A percentile compares a stretch with the other conserved stretches of the same genome.
Conservation (phyloP, 2,113 vertebrate species). For the Bufo gargarizans region DNA sequence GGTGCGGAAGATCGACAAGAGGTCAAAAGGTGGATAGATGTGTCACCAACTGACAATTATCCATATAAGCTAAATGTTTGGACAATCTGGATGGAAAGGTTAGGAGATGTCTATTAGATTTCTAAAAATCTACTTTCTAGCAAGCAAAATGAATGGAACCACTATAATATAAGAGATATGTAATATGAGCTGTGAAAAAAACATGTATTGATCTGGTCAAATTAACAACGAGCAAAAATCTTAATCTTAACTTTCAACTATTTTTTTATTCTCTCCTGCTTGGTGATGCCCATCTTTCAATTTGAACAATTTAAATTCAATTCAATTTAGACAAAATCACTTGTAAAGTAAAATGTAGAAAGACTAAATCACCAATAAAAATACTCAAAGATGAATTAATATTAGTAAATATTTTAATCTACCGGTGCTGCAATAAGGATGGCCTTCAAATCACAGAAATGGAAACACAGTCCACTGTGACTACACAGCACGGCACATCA, state of each 20-base stretch:
- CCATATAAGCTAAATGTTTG: not conserved
- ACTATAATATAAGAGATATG: not conserved
- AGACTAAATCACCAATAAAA: not conserved
- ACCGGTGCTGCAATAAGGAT: conserved; percentile 47
- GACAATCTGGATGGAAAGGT: not conserved
- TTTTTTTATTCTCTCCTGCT: not conserved
- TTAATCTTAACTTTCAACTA: not conserved
- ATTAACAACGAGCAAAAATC: not conserved
- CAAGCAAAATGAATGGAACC: not conserved
- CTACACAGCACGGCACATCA: conserved; percentile 45
- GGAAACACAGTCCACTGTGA: conserved; percentile 29
- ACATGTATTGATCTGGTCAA: not conserved
- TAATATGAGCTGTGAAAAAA: not conserved
- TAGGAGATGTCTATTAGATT: not conserved
- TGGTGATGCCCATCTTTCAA: not conserved
- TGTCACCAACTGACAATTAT: not conserved
- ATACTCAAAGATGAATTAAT: not conserved
- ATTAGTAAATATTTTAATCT: not conserved
- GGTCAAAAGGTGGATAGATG: not conserved
- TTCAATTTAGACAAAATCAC: not conserved
- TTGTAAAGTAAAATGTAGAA: not conserved
- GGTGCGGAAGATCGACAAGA: not conserved
- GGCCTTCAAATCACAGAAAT: conserved; percentile 32
- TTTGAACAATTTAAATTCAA: not conserved
- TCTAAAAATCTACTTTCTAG: not conserved